Conservation (phyloP, 2,888 invertebrate species). For the Pterobdella sp. region DNA sequence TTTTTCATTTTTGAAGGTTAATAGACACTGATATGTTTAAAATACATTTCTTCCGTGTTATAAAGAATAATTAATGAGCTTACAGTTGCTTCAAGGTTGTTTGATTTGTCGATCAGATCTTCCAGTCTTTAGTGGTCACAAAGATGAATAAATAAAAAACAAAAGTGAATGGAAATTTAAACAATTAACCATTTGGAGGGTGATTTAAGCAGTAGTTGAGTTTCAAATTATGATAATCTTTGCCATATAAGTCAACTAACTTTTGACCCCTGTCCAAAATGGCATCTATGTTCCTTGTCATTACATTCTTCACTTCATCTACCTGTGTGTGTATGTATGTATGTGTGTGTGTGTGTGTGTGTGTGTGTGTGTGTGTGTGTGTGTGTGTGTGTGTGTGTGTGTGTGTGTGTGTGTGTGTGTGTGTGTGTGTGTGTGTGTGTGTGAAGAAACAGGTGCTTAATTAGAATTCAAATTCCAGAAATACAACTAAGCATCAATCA, state of each 20-base stretch:
- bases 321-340: constrained; percentile 41
- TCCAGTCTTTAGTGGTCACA: constrained; percentile 41
- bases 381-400: too few relatives aligned
- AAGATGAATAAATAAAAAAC: not conserved
- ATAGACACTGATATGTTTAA: too few relatives aligned
- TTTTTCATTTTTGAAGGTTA: too few relatives aligned
- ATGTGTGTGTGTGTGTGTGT: constrained; percentile 15
- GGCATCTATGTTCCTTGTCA: constrained; percentile 51
- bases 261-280: constrained; percentile 49
- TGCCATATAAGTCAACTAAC: too few relatives aligned
- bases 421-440: too few relatives aligned
- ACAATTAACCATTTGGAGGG: not conserved
- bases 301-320: constrained; percentile 50
- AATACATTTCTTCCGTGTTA: too few relatives aligned
- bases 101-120: constrained; percentile 50
- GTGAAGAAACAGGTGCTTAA: too few relatives aligned
- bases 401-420: too few relatives aligned
- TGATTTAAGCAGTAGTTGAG: too few relatives aligned
- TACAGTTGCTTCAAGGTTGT: constrained; percentile 48
- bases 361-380: constrained; percentile 23
- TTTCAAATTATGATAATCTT: too few relatives aligned
- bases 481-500: too few relatives aligned
- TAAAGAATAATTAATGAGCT: constrained; percentile 31
- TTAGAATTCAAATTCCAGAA: too few relatives aligned
- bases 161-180: not conserved